Base-by-base conservation (phyloP, 2,113 vertebrate genomes). In the Artemisiospiza belli region DNA sequence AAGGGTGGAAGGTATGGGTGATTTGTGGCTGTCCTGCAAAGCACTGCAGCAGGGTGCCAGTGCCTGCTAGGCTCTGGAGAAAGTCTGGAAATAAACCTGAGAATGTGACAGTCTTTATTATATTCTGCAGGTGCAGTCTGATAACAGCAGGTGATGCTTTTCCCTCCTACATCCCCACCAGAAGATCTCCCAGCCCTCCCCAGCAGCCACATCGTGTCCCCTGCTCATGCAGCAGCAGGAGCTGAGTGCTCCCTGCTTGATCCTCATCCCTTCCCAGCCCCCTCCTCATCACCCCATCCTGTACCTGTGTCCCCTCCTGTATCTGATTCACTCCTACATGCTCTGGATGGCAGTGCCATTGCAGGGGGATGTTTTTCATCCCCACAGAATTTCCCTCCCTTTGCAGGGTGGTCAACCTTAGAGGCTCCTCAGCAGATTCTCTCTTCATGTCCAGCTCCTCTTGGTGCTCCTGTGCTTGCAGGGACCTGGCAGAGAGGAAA, bases 341-440 rank as follows among this genome's bases (percentile, higher is more conserved):
- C 33, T 43, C 5, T 0, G 2, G 14, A 3, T 12, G 35, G 52
- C 66, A 43, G 43, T 7, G 15, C 28, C 43, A 11, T 1, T 4
- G 9, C 43, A 7, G 41, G 2, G 6, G 33, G 5, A 7, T 6
- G 35, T 24, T 3, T 87, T 75, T n/a, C n/a, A 28, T 75, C 54
- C 39, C 8, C 0, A 0, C 4, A 11, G 37, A 16, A 23, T 30
- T 64, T 19, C 28, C 31, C 9, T 69, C 28, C 63, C 27, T 51
- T 22, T 30, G 12, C 23, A 2, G 0, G 0, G 9, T 9, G 20
- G 4, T 17, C 1, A 6, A 15, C 12, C 30, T 23, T 1, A 12
- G 49, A 44, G 44, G 41, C 25, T 87, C 55, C 63, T 67, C 1
- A 0, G 58, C 30, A 25, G 63, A 5, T 12, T 77, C 27, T 6